Evolutionary conservation across 1,140 invertebrate species (phyloP), one percentile per base, ranked within the genome.

Genomic region (Choristoneura fumiferana): DNA sequence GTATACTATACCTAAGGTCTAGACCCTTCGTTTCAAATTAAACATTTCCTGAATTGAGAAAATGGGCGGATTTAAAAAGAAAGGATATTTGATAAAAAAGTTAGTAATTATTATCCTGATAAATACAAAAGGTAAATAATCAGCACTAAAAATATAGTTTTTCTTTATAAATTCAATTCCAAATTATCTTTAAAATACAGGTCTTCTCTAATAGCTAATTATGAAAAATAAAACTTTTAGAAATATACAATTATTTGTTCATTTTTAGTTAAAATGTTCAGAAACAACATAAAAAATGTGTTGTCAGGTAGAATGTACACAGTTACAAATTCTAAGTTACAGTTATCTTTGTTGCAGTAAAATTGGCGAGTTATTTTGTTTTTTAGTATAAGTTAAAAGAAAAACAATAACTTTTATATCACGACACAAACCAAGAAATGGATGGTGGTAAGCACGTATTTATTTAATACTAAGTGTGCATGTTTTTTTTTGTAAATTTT

Each of bases 401-500:
- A 45, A 45, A 45, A 17, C 39, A 40, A 39, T 2, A 45, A 29
- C 22, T 45, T 22, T 9, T 4, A 45, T 18, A 18, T 17, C 18
- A 12, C 4, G n/a, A 18, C 17, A 15, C 39, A 22, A 45, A 45
- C 40, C 15, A 15, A 40, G 5, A 9, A 15, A 45, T 45, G 5
- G 6, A 43, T 6, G 12, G 14, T 17, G 39, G 17, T 45, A 18
- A 18, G 22, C 6, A 29, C 6, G 22, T n/a, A n/a, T n/a, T n/a
- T n/a, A n/a, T 15, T 45, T 22, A 45, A 29, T 29, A 17, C 40
- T 45, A 45, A 45, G 13, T 22, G 40, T 45, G 40, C 40, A 45
- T 18, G n/a, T n/a, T n/a, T n/a, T 45, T 45, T 22, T 18, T 0
- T 18, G 18, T 39, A n/a, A n/a, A n/a, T n/a, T n/a, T 39, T 39